These are phyloP conservation scores for Thalassoma bifasciatum DNA, from an alignment of 2,113 vertebrate species.

Conservation along the genomic window DNA sequence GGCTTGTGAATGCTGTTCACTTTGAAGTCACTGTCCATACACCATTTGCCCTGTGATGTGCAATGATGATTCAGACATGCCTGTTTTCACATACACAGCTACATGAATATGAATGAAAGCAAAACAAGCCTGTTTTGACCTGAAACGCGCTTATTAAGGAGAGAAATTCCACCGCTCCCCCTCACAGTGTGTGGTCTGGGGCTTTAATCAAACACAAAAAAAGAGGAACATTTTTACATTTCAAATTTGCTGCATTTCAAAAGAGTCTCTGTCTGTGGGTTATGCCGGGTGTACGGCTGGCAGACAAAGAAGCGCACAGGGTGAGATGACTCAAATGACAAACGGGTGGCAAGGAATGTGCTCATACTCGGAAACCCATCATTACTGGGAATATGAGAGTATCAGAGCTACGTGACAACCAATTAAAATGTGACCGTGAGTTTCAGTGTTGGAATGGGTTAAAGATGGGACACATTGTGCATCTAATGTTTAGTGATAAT, in stretches of 20 bases:
- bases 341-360: slow-evolving; percentile 72
- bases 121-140: slow-evolving; percentile 73
- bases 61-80: slow-evolving; percentile 63
- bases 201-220: slow-evolving; percentile 65
- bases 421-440: slow-evolving; percentile 64
- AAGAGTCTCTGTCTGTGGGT: slow-evolving; percentile 68
- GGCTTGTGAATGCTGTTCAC: slow-evolving; percentile 47
- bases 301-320: slow-evolving; percentile 74
- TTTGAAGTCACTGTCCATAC: slow-evolving; percentile 52
- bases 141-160: slow-evolving; percentile 75
- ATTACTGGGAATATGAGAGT: slow-evolving; percentile 66
- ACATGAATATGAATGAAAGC: slow-evolving; percentile 79
- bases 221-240: slow-evolving; percentile 79
- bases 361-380: slow-evolving; percentile 64
- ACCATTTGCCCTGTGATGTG: slow-evolving; percentile 52
- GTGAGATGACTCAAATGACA: slow-evolving; percentile 77
- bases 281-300: slow-evolving; percentile 40
- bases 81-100: slow-evolving; percentile 63
- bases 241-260: slow-evolving; percentile 77
- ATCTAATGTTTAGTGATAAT: slow-evolving; percentile 51
- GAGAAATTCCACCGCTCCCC: slow-evolving; percentile 55
- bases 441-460: slow-evolving; percentile 37
- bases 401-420: slow-evolving; percentile 40
- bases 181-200: slow-evolving; percentile 68
- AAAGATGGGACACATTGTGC: slow-evolving; percentile 36